phyloP scores from a whole-genome alignment of 2,888 invertebrate genomes.

The Bruchidius siliquastri region DNA sequence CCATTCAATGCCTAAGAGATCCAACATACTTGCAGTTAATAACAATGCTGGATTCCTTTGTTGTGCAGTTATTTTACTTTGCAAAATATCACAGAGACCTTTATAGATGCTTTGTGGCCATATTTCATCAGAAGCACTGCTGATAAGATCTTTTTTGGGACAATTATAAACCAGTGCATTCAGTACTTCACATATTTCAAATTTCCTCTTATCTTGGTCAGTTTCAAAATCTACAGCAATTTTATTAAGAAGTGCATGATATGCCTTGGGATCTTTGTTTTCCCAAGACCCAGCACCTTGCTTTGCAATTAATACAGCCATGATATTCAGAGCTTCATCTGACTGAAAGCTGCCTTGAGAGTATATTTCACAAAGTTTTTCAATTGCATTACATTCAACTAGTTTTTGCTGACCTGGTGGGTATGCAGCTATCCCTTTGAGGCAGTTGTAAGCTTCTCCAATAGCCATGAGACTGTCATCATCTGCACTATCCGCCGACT shows the following conservation, averaged over 20 bases:
- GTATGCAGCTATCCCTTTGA: conserved; percentile 74
- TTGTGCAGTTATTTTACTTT: conserved; percentile 79
- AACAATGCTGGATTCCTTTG: conserved; percentile 87
- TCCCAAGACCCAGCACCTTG: conserved; percentile 76
- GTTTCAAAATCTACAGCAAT: conserved; percentile 83
- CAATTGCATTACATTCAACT: conserved; percentile 71
- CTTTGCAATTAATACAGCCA: conserved; percentile 62
- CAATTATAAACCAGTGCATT: conserved; percentile 71
- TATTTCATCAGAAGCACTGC: conserved; percentile 64
- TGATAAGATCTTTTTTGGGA: conserved; percentile 60
- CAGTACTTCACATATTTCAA: conserved; percentile 78
- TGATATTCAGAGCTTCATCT: conserved; percentile 80
- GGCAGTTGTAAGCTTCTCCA: conserved; percentile 79
- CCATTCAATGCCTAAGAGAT: conserved; percentile 82
- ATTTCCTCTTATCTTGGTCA: conserved; percentile 84
- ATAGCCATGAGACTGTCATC: conserved; percentile 84
- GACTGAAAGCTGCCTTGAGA: conserved; percentile 84
- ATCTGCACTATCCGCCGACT: conserved; percentile 77
- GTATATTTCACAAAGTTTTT: conserved; percentile 81
- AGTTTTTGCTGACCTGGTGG: conserved; percentile 77
- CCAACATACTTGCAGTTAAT: conserved; percentile 74
- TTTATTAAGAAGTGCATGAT: conserved; percentile 77
- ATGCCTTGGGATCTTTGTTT: conserved; percentile 67
- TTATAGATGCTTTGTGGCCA: conserved; percentile 81
- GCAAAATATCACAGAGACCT: conserved; percentile 76